Evolutionary conservation across 2,888 invertebrate species (phyloP).

Genomic region (Cheilosia pagana): DNA sequence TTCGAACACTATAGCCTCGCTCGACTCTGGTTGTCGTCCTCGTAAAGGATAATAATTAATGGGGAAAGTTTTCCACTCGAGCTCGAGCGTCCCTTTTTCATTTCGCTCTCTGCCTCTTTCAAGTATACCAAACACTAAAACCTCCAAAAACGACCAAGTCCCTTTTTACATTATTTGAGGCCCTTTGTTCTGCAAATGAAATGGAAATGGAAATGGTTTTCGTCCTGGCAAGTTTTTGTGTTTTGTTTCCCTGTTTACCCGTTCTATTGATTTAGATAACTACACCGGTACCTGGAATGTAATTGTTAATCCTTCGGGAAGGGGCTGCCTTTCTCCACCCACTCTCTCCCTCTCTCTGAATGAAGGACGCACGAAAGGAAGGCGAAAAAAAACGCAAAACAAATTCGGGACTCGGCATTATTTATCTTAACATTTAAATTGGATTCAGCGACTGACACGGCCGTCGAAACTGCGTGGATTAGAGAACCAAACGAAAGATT

Average conservation of each 20-base stretch:
- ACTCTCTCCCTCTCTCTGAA: constrained; percentile 51
- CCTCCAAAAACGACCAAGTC: constrained; percentile 15
- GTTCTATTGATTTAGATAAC: constrained; percentile 21
- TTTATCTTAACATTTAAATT: constrained; percentile 63
- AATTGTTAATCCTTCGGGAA: constrained; percentile 47
- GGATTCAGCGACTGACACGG: constrained; percentile 50
- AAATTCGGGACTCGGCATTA: constrained; percentile 33
- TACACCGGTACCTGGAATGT: constrained; percentile 47
- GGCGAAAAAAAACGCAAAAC: neutral
- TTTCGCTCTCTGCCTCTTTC: neutral
- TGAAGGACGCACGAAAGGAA: neutral
- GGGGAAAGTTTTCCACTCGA: constrained; percentile 54
- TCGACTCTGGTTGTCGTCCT: neutral
- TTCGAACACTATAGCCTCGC: neutral
- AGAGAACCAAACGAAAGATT: neutral
- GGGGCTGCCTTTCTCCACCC: constrained; percentile 4
- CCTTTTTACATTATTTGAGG: constrained; percentile 7
- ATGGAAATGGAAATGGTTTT: constrained; percentile 66
- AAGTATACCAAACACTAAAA: constrained; percentile 45
- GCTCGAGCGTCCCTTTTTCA: constrained; percentile 1
- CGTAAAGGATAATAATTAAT: constrained; percentile 63
- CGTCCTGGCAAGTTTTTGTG: constrained; percentile 33
- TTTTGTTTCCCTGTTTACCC: constrained; percentile 12
- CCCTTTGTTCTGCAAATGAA: constrained; percentile 63
- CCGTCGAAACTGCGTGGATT: constrained; percentile 37